A percentile compares a stretch with the other conserved stretches of the same genome.
Evolutionary conservation across 2,888 invertebrate species (phyloP).

Genomic region (Mystacides longicornis): DNA sequence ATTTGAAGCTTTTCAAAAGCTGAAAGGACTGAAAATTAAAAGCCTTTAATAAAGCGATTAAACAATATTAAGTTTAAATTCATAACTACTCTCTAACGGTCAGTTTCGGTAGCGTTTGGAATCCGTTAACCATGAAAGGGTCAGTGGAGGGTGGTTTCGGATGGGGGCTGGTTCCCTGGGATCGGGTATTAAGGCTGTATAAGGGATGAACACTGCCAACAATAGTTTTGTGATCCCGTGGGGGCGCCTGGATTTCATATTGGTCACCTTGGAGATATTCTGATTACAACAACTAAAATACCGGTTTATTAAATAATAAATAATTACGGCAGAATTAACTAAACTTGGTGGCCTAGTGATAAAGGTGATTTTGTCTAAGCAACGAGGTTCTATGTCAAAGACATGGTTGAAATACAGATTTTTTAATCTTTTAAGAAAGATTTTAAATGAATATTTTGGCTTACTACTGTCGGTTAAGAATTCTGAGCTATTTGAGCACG

Average conservation of each 20-base stretch:
- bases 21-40: neutral
- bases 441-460: no score
- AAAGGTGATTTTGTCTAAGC: no score
- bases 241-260: constrained; percentile 22
- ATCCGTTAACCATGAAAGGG: neutral
- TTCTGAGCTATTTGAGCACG: no score
- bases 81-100: neutral
- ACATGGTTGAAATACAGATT: no score
- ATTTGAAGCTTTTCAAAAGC: neutral
- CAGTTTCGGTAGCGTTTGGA: neutral
- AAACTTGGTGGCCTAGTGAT: no score
- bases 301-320: no score
- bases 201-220: constrained; percentile 16
- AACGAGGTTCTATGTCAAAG: no score
- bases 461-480: no score
- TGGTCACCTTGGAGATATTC: constrained; percentile 17
- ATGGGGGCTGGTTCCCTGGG: constrained; percentile 19
- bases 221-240: constrained; percentile 20
- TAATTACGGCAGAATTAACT: no score
- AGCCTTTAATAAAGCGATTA: neutral
- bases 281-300: no score
- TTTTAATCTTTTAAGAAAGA: no score
- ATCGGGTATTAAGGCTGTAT: constrained; percentile 22
- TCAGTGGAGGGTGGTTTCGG: neutral
- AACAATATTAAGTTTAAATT: constrained; percentile 1